Conservation (phyloP, 2,113 vertebrate genomes). For the Oncorhynchus keta region DNA sequence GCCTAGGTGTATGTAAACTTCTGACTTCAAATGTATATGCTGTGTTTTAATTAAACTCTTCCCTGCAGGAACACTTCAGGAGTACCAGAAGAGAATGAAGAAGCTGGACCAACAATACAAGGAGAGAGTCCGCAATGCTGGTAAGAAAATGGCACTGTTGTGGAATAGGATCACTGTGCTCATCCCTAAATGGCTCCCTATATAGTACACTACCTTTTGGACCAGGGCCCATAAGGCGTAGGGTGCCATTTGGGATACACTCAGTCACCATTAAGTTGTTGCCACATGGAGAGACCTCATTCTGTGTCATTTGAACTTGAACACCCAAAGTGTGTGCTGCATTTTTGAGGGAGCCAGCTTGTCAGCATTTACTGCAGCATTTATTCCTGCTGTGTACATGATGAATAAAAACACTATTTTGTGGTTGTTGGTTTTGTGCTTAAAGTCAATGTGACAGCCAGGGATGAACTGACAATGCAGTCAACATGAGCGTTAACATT, state of each 20-base stretch:
- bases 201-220: no score
- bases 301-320: not conserved
- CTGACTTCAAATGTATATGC: no score
- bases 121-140: slow-evolving; percentile 94
- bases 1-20: no score
- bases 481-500: not conserved
- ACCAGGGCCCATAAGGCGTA: no score
- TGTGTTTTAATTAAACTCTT: not conserved
- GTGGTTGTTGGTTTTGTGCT: not conserved
- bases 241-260: no score
- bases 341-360: no score
- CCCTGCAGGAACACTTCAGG: slow-evolving; percentile 87
- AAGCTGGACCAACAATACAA: slow-evolving; percentile 98
- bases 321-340: not conserved
- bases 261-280: no score
- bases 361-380: no score
- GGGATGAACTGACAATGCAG: not conserved
- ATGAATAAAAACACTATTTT: no score
- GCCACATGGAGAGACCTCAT: not conserved
- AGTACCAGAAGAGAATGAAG: slow-evolving; percentile 98
- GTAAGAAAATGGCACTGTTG: slow-evolving; percentile 44
- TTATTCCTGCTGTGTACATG: no score
- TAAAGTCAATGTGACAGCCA: not conserved
- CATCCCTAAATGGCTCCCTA: no score
- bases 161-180: not conserved